Percentiles rank a stretch among this genome's conserved stretches.
phyloP scores from a whole-genome alignment of 2,888 invertebrate genomes.

The Drosophila differens region DNA sequence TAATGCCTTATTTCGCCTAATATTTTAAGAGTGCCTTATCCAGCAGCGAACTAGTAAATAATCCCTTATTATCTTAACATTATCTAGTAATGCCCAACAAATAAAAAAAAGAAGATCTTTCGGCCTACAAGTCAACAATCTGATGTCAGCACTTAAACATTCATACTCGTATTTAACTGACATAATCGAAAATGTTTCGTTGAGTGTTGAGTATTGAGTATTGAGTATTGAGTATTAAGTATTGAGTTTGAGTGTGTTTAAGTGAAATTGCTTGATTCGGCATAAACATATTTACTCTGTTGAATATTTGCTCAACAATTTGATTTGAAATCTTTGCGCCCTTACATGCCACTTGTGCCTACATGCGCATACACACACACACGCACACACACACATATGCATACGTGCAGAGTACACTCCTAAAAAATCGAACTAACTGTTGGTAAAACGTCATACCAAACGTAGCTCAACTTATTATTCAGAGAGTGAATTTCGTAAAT shows the following conservation, averaged over 20 bases:
- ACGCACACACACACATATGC: background rate
- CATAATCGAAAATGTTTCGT: constrained; percentile 58
- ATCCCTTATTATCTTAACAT: background rate
- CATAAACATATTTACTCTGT: constrained; percentile 80
- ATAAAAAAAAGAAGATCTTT: too few species aligned
- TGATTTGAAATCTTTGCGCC: constrained; percentile 71
- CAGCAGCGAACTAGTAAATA: background rate
- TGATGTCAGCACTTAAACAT: constrained; percentile 48
- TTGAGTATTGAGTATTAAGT: constrained; percentile 44
- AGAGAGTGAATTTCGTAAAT: too few species aligned
- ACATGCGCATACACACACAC: constrained; percentile 1
- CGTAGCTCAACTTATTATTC: background rate
- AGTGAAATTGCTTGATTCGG: constrained; percentile 80
- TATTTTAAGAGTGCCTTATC: background rate
- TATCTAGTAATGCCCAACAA: background rate
- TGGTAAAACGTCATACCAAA: background rate
- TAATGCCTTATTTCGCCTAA: background rate
- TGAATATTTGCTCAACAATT: constrained; percentile 80
- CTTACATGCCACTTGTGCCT: constrained; percentile 50
- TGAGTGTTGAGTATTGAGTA: constrained; percentile 46
- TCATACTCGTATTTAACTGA: constrained; percentile 43
- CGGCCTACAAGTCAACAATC: constrained; percentile 37
- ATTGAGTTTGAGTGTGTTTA: constrained; percentile 70
- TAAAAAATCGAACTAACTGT: background rate
- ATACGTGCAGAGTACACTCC: background rate